Evolutionary conservation across 2,888 invertebrate genomes (phyloP), one percentile per base, ranked within the genome.

Genomic region (Isotomurus palustris): DNA sequence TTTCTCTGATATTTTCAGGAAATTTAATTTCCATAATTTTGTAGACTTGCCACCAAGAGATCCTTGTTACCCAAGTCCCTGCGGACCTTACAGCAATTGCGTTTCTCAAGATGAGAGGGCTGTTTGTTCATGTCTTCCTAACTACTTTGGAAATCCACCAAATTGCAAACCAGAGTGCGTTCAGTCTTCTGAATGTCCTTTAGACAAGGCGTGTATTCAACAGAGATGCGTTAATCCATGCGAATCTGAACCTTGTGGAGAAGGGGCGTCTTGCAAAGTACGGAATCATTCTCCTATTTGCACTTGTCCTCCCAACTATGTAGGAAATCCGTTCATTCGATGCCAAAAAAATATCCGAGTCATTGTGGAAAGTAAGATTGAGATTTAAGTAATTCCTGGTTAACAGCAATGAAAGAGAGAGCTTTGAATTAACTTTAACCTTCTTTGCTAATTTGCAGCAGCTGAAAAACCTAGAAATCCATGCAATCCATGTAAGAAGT

Each of bases 171-270:
- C 83, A 2, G 83, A 84, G 69, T 84, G 84, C 68, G 75, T 81
- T 77, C n/a, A n/a, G n/a, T 91, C 86, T 72, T 86, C 87, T 2
- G 91, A 91, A 77, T 93, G 92, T 76, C 82, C 87, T 22, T 74
- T 81, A 35, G 87, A 89, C 58, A 83, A 85, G 68, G 90, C 91
- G 17, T 93, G 93, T 71, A 80, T 90, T 36, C 17, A 19, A 17
- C 83, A 84, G 8, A 80, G 81, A 72, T 86, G 86, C 68, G 73
- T 78, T 44, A 80, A 83, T 72, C 79, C 81, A 67, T 83, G 83
- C 63, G 38, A n/a, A 17, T 17, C 17, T 49, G 86, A 85, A 66
- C 84, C 84, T 57, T 89, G 88, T 72, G 88, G 88, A 50, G 78
- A 82, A 54, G 84, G 87, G 72, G 87, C 89, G 36, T 79, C 83